These are phyloP conservation scores for Sarcophaga carnaria DNA, from an alignment of 2,888 invertebrate genomes.

Conservation along the genomic window DNA sequence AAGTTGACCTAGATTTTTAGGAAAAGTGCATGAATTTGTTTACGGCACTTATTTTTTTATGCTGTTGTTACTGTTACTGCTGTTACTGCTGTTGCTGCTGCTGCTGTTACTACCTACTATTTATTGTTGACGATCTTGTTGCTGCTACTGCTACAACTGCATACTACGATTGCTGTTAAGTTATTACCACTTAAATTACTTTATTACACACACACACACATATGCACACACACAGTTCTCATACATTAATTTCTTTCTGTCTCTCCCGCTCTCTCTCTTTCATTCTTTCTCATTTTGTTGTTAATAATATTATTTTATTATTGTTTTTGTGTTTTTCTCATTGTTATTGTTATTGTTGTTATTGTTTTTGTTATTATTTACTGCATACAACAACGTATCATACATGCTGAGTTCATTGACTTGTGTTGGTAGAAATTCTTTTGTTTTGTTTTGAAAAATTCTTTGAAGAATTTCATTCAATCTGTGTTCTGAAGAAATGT, in stretches of 20 bases:
- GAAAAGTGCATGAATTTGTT: constrained; percentile 63
- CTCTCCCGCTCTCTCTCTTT: not conserved
- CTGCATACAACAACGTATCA: constrained; percentile 14
- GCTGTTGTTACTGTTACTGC: too few species aligned
- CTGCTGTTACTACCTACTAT: too few species aligned
- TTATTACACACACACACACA: constrained; percentile 7
- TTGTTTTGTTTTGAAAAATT: too few species aligned
- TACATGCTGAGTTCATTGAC: constrained; percentile 46
- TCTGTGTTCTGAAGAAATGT: too few species aligned
- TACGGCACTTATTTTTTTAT: constrained; percentile 31
- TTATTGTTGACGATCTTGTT: too few species aligned
- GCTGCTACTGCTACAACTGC: too few species aligned
- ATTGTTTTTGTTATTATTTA: constrained; percentile 9
- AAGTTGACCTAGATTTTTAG: constrained; percentile 57
- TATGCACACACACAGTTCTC: too few species aligned
- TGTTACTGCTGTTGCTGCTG: too few species aligned
- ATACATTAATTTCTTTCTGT: constrained; percentile 25
- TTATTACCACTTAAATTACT: constrained; percentile 54
- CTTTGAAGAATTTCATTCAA: too few species aligned
- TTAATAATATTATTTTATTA: too few species aligned
- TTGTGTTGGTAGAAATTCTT: not conserved
- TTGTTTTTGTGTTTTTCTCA: too few species aligned
- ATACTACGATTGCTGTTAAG: constrained; percentile 1
- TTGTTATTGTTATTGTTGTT: not conserved
- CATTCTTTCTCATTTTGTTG: too few species aligned